Base-by-base conservation (phyloP, 2,113 vertebrate species). In the Sminthopsis crassicaudata region DNA sequence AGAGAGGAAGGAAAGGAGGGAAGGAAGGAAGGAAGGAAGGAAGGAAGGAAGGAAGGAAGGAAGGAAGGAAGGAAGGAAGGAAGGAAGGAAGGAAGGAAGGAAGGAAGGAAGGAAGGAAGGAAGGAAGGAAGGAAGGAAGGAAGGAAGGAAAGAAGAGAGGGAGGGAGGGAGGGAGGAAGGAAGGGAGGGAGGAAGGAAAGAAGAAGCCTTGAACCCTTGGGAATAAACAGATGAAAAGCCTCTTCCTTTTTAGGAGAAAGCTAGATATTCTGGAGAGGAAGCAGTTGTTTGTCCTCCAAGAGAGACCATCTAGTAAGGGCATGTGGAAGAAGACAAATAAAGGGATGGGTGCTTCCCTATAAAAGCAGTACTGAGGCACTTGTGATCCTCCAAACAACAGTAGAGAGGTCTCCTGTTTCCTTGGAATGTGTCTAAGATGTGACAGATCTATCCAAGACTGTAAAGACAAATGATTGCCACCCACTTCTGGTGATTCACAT, bases 181-280 rank as follows among this genome's bases (percentile, higher is more conserved):
- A 36, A 36, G 3, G 2, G 23, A 7, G 16, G 3, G 23, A 14
- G 22, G 1, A 7, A n/a, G 4, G 36, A n/a, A n/a, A n/a, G 22
- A n/a, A 42, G 9, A 36, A n/a, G 27, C 27, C 2, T 26, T 36
- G 57, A 11, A 36, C 3, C 30, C 30, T 67, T 67, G 30, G 30
- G 60, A 36, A 30, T n/a, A 67, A 67, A 67, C 60, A 84, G 67
- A 42, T 84, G 22, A 84, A 60, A 84, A 84, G 16, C 19, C 67
- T 84, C 36, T 42, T 76, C 16, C 67, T 84, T 7, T 42, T 84
- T 16, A 84, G 67, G 19, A 23, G 19, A 84, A 23, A 42, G 7
- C 7, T 84, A n/a, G n/a, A 10, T 22, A 42, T 84, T 42, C n/a
- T 84, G 67, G 16, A 84, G n/a, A 84, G 19, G 67, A 84, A 8